Evolutionary conservation across 2,797 vertebrate species (phyloP).

Genomic region (Macrochelys suwanniensis): DNA sequence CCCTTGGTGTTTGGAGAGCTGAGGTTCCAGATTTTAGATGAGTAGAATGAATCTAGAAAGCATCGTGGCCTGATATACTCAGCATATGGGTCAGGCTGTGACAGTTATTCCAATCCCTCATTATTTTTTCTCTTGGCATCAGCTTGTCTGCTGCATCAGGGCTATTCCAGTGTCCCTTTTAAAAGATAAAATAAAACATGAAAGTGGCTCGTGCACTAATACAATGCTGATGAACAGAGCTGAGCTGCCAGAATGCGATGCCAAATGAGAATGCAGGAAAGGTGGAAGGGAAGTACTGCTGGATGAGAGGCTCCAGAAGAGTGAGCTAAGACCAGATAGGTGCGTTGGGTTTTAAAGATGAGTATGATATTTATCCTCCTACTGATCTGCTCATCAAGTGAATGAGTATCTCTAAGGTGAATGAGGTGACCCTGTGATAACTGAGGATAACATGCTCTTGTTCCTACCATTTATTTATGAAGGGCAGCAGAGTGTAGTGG

Average conservation of each 20-base stretch:
- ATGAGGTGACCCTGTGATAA: background rate
- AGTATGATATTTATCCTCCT: background rate
- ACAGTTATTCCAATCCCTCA: background rate
- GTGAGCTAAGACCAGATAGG: background rate
- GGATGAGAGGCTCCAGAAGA: background rate
- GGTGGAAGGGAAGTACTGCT: background rate
- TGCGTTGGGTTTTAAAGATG: background rate
- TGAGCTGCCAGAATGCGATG: background rate
- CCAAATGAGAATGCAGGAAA: background rate
- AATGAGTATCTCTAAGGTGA: background rate
- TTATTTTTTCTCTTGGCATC: constrained; percentile 26
- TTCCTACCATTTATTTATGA: background rate
- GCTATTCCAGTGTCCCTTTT: background rate
- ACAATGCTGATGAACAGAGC: background rate
- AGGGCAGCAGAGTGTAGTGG: background rate
- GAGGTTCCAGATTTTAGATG: background rate
- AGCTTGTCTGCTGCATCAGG: constrained; percentile 37
- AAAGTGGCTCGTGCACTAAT: background rate
- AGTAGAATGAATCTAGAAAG: background rate
- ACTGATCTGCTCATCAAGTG: background rate
- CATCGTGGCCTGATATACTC: background rate
- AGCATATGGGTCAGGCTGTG: background rate
- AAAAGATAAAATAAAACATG: background rate
- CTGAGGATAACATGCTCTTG: background rate
- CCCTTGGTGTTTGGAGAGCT: background rate